These are phyloP conservation scores for Boulengeromyrus knoepffleri DNA, from an alignment of 2,113 vertebrate genomes.

Conservation along the genomic window DNA sequence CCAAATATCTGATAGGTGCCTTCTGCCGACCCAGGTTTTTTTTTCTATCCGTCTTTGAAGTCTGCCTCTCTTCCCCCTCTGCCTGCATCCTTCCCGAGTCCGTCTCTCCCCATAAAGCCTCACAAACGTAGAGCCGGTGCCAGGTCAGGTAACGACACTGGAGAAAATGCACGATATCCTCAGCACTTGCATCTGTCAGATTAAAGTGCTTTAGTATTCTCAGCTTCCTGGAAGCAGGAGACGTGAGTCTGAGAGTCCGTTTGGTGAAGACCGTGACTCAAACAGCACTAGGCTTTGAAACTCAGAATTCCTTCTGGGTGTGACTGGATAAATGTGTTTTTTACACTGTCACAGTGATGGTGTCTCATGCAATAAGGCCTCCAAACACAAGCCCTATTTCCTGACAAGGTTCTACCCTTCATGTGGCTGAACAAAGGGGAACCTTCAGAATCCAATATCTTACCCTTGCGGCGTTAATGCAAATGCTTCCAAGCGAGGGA, in stretches of 20 bases:
- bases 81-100: conserved; percentile 23
- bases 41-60: conserved; percentile 37
- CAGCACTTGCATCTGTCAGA: not conserved
- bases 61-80: conserved; percentile 29
- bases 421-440: not conserved
- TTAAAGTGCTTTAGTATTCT: not conserved
- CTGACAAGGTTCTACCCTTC: not conserved
- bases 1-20: conserved; percentile 36
- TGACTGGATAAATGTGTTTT: not conserved
- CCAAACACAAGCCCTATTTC: not conserved
- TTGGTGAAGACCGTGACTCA: not conserved
- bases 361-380: not conserved
- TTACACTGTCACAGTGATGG: not conserved
- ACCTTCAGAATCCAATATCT: conserved; percentile 4
- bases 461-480: not conserved
- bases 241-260: not conserved
- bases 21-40: conserved; percentile 7
- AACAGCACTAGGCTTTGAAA: not conserved
- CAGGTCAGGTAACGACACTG: not conserved
- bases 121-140: not conserved
- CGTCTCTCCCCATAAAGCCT: not conserved
- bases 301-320: not conserved
- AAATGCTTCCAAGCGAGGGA: not conserved
- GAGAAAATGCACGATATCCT: not conserved
- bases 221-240: not conserved